Conservation (phyloP, 2,113 vertebrate genomes). For the Plotosus lineatus region DNA sequence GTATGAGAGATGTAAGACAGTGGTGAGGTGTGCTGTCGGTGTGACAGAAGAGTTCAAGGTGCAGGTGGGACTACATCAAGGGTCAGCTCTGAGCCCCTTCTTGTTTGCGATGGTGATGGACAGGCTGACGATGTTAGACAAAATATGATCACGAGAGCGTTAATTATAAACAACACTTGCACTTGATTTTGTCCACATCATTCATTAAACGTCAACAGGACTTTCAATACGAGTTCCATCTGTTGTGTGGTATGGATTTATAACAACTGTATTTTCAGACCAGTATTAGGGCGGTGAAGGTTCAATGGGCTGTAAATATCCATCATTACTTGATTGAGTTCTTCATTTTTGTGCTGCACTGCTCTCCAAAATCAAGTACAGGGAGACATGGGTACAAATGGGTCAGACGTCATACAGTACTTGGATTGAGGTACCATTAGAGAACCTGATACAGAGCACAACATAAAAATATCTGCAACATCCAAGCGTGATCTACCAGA, state of each 20-base stretch:
- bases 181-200: no score
- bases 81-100: no score
- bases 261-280: not conserved
- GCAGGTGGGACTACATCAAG: no score
- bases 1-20: no score
- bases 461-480: not conserved
- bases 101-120: no score
- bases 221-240: not conserved
- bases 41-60: no score
- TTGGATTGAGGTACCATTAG: not conserved
- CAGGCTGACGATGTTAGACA: no score
- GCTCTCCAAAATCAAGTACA: not conserved
- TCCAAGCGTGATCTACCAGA: slow-evolving; percentile 18
- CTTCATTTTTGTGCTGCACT: not conserved
- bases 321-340: not conserved
- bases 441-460: slow-evolving; percentile 22
- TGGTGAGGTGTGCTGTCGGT: no score
- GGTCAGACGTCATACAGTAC: not conserved
- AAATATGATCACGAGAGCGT: no score
- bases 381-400: not conserved
- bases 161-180: no score
- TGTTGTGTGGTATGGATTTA: not conserved
- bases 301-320: not conserved
- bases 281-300: not conserved
- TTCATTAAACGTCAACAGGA: no score